Evolutionary conservation across 1,140 invertebrate species (phyloP).

Genomic region (Oreohelix idahoensis): DNA sequence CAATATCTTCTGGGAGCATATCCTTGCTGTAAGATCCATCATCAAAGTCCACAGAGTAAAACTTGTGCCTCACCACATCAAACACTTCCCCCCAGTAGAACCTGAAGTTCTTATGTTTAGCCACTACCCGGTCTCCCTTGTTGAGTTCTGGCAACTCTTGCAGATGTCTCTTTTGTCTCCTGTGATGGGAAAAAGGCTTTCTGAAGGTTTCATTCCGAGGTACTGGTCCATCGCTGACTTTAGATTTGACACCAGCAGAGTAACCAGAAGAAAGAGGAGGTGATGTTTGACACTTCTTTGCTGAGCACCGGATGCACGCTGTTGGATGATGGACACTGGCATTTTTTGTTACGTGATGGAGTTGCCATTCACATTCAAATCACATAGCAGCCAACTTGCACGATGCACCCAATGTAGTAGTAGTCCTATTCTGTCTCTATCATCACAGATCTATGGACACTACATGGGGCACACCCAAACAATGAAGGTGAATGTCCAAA

Average conservation of each 20-base stretch:
- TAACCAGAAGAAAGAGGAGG: slow-evolving; percentile 76
- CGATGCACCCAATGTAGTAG: too few species aligned
- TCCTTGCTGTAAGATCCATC: slow-evolving; percentile 80
- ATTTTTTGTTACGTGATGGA: too few species aligned
- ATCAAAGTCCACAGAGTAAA: slow-evolving; percentile 79
- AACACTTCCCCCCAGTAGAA: slow-evolving; percentile 78
- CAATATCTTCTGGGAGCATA: slow-evolving; percentile 74
- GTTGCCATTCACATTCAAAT: too few species aligned
- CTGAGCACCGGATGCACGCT: slow-evolving; percentile 73
- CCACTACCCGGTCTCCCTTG: slow-evolving; percentile 76
- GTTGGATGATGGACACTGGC: slow-evolving; percentile 19
- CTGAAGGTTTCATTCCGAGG: slow-evolving; percentile 75
- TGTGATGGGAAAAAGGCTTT: slow-evolving; percentile 55
- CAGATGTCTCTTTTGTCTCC: slow-evolving; percentile 34
- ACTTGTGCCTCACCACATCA: slow-evolving; percentile 74
- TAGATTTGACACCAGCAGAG: slow-evolving; percentile 72
- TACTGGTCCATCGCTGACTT: slow-evolving; percentile 71
- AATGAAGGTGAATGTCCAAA: too few species aligned
- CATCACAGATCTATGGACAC: too few species aligned
- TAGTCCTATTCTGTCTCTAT: too few species aligned
- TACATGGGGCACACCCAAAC: too few species aligned
- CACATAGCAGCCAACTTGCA: too few species aligned
- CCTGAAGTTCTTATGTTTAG: slow-evolving; percentile 79
- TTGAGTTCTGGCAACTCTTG: slow-evolving; percentile 57
- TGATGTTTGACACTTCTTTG: slow-evolving; percentile 69